phyloP scores from a whole-genome alignment of 2,888 invertebrate species.

The Agrochola circellaris region DNA sequence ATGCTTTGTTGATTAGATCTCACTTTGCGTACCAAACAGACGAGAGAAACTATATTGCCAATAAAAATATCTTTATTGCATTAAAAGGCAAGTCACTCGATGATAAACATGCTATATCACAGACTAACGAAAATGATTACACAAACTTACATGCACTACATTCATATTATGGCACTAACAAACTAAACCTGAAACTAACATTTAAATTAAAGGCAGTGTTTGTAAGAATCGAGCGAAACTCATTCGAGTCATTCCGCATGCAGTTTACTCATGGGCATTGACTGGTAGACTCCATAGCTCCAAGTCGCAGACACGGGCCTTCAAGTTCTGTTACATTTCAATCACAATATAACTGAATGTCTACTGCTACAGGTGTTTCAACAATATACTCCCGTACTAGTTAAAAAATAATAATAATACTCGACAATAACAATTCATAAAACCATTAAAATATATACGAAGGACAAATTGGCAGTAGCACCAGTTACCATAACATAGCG shows the following conservation, averaged over 20 bases:
- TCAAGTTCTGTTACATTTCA: constrained; percentile 87
- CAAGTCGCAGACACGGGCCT: constrained; percentile 55
- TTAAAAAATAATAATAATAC: constrained; percentile 84
- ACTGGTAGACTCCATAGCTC: constrained; percentile 6
- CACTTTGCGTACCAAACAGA: constrained; percentile 63
- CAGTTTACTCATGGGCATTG: constrained; percentile 43
- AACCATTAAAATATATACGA: constrained; percentile 81
- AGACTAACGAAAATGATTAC: constrained; percentile 87
- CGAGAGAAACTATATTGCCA: constrained; percentile 62
- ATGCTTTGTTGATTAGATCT: constrained; percentile 58
- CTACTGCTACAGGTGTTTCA: constrained; percentile 83
- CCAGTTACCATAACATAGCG: constrained; percentile 80
- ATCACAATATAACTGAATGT: constrained; percentile 88
- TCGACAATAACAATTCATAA: constrained; percentile 87
- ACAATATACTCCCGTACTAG: constrained; percentile 84
- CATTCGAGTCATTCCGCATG: constrained; percentile 52
- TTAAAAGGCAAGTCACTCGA: constrained; percentile 82
- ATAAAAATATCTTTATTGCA: constrained; percentile 67
- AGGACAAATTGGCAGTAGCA: constrained; percentile 85
- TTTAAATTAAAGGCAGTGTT: constrained; percentile 82
- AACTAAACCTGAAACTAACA: constrained; percentile 80
- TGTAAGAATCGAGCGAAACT: constrained; percentile 58
- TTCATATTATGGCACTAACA: constrained; percentile 87
- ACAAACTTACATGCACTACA: constrained; percentile 84
- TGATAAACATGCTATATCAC: constrained; percentile 86